Conservation (phyloP, 1,140 invertebrate species). For the Portunus trituberculatus region DNA sequence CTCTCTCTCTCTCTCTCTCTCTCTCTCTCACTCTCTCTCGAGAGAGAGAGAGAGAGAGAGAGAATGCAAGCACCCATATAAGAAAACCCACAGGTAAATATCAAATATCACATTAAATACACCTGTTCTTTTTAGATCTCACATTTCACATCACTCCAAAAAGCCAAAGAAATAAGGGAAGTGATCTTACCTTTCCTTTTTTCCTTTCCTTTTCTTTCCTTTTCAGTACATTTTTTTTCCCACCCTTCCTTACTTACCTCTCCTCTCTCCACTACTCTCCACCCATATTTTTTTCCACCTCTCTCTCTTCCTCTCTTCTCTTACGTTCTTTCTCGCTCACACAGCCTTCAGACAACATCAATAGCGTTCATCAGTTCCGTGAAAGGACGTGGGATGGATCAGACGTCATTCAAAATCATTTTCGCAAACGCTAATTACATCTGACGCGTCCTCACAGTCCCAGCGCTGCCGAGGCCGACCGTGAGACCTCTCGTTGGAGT, state of each 20-base stretch:
- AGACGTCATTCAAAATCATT: conserved; percentile 66
- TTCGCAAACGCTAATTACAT: conserved; percentile 52
- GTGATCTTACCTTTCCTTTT: not conserved
- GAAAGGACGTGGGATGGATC: conserved; percentile 47
- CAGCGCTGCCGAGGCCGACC: not conserved
- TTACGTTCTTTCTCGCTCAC: not conserved
- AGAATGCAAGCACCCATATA: not conserved
- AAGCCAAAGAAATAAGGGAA: not conserved
- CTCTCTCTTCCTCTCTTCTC: not conserved
- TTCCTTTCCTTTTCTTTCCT: not conserved
- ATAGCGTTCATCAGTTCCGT: conserved; percentile 55
- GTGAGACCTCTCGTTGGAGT: not conserved
- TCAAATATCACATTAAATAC: conserved; percentile 44
- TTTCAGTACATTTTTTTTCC: not conserved
- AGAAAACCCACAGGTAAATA: not conserved
- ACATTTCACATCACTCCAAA: conserved; percentile 27
- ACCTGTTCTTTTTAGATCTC: not conserved
- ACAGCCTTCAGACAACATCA: not conserved
- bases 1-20: not conserved
- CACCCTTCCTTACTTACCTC: not conserved
- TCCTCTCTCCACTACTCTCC: not conserved
- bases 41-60: conserved; percentile 32
- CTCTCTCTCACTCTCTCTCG: not conserved
- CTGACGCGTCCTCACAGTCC: not conserved
- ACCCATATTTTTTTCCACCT: not conserved